Evolutionary conservation across 2,888 invertebrate species (phyloP).

Genomic region (Rosalia funebris): DNA sequence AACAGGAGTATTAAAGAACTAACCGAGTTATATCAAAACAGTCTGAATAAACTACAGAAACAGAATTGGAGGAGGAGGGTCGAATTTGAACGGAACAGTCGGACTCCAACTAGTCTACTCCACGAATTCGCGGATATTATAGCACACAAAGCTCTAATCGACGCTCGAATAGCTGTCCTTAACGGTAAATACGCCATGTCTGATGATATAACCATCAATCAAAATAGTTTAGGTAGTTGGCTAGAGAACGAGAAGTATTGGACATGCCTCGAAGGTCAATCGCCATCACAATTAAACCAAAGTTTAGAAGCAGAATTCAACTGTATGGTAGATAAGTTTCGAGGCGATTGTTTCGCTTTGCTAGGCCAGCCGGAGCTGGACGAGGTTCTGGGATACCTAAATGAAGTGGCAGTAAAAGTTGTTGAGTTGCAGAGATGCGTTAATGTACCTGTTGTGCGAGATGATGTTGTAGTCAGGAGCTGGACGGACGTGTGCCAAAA

Average conservation of each 20-base stretch:
- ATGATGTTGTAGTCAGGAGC: constrained; percentile 55
- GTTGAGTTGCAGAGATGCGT: constrained; percentile 49
- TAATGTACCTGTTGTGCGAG: constrained; percentile 45
- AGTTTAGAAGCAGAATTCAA: constrained; percentile 74
- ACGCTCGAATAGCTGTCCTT: constrained; percentile 78
- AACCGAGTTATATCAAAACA: constrained; percentile 74
- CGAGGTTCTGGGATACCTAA: constrained; percentile 49
- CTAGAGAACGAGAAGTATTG: constrained; percentile 57
- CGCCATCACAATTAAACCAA: constrained; percentile 63
- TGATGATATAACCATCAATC: constrained; percentile 35
- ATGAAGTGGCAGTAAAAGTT: constrained; percentile 50
- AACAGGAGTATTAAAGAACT: constrained; percentile 76
- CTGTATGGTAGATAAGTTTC: constrained; percentile 69
- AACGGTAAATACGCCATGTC: constrained; percentile 62
- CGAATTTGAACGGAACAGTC: constrained; percentile 65
- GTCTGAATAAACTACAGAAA: constrained; percentile 69
- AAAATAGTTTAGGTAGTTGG: constrained; percentile 50
- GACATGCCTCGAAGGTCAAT: constrained; percentile 65
- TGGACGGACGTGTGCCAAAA: constrained; percentile 69
- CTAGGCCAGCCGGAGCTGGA: constrained; percentile 52
- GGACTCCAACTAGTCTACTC: constrained; percentile 66
- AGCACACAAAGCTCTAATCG: constrained; percentile 79
- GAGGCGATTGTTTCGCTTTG: constrained; percentile 71
- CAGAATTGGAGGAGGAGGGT: constrained; percentile 64
- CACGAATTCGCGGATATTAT: constrained; percentile 77